phyloP scores from a whole-genome alignment of 1,140 invertebrate genomes.

The Drosophila tsacasi region DNA sequence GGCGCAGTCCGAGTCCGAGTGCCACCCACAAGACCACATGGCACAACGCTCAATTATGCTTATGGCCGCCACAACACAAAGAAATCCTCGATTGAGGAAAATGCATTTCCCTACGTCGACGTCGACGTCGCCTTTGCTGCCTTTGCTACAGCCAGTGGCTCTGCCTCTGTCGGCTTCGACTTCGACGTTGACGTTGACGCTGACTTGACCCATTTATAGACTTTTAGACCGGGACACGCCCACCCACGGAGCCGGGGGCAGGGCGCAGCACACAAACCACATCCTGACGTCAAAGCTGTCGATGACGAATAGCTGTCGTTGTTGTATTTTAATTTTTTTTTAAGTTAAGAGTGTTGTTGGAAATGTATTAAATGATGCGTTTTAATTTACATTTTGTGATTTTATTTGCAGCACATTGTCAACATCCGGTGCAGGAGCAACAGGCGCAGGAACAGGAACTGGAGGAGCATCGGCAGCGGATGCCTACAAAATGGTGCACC shows the following conservation, averaged over 20 bases:
- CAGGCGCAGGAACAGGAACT: constrained; percentile 38
- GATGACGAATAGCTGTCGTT: constrained; percentile 26
- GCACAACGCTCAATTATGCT: constrained; percentile 74
- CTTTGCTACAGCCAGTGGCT: neutral
- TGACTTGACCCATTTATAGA: constrained; percentile 48
- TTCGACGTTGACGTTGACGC: constrained; percentile 9
- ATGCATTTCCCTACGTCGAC: constrained; percentile 37
- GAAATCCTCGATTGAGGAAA: constrained; percentile 45
- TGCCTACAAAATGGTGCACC: constrained; percentile 83
- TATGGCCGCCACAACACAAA: constrained; percentile 44
- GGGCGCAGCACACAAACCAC: constrained; percentile 36
- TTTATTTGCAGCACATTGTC: constrained; percentile 13
- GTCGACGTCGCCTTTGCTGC: constrained; percentile 7
- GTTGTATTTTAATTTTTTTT: neutral
- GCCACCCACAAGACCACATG: neutral
- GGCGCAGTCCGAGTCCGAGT: constrained; percentile 3
- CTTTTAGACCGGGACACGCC: constrained; percentile 31
- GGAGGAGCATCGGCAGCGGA: constrained; percentile 58
- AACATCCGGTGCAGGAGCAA: constrained; percentile 25
- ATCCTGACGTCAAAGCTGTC: constrained; percentile 71
- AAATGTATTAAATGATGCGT: constrained; percentile 9
- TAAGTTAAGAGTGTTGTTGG: neutral
- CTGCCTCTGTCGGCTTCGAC: neutral
- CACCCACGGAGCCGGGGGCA: constrained; percentile 4
- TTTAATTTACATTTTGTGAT: neutral